Evolutionary conservation across 2,113 vertebrate genomes (phyloP).

Genomic region (Thalassarche chlororhynchos): DNA sequence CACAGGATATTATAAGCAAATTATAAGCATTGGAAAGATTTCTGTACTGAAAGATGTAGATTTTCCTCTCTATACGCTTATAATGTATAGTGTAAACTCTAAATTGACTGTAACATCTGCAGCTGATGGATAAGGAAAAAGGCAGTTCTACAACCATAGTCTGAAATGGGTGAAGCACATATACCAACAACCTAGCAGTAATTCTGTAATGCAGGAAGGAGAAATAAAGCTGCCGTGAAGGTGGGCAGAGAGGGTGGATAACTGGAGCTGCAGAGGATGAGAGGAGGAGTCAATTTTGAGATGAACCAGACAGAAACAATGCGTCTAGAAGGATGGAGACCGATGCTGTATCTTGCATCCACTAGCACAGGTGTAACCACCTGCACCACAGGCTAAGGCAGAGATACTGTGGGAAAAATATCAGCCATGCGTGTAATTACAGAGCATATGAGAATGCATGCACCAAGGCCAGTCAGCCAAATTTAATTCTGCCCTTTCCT

Average conservation of each 20-base stretch:
- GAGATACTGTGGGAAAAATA: neutral
- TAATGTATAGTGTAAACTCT: neutral
- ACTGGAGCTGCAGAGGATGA: neutral
- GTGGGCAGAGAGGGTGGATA: neutral
- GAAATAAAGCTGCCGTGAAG: neutral
- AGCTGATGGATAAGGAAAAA: neutral
- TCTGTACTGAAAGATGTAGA: neutral
- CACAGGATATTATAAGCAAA: neutral
- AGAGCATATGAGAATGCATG: neutral
- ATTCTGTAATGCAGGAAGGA: neutral
- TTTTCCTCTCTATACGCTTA: neutral
- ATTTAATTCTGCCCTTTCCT: neutral
- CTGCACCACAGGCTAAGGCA: neutral
- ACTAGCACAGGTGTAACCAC: neutral
- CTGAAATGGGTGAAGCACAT: neutral
- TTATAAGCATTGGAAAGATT: neutral
- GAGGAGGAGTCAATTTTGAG: neutral
- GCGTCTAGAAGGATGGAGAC: neutral
- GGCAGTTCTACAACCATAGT: neutral
- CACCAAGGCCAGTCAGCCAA: neutral
- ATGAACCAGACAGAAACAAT: neutral
- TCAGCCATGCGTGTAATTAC: neutral
- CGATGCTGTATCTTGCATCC: fast-evolving
- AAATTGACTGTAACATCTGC: neutral
- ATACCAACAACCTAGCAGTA: neutral